Evolutionary conservation across 2,888 invertebrate species (phyloP).

Genomic region (Tridacna gigas): DNA sequence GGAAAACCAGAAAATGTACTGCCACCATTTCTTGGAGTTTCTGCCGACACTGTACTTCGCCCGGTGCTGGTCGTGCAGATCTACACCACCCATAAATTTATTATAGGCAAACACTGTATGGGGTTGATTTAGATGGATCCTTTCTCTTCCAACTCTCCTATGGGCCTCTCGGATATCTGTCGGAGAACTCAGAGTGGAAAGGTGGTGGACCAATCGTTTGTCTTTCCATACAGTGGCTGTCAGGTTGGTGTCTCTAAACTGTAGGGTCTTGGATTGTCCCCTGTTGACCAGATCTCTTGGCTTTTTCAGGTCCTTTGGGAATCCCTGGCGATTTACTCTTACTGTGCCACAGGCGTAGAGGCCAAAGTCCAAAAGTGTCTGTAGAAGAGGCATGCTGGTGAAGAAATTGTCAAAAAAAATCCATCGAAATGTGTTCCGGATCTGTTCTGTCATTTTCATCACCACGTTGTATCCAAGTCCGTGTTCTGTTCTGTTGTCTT

Average conservation of each 20-base stretch:
- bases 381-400: slow-evolving; percentile 27
- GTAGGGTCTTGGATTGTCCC: slow-evolving; percentile 27
- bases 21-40: slow-evolving; percentile 35
- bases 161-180: neutral
- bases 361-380: too few species aligned
- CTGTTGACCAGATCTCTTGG: too few species aligned
- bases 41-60: slow-evolving; percentile 32
- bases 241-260: slow-evolving; percentile 20
- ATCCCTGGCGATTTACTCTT: slow-evolving; percentile 25
- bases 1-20: slow-evolving; percentile 37
- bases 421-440: neutral
- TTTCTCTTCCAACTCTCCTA: slow-evolving; percentile 20
- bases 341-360: slow-evolving; percentile 48
- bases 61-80: slow-evolving; percentile 40
- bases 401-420: slow-evolving; percentile 41
- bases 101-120: slow-evolving; percentile 31
- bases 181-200: slow-evolving; percentile 30
- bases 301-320: slow-evolving; percentile 24
- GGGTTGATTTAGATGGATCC: slow-evolving; percentile 8
- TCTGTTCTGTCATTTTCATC: neutral
- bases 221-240: too few species aligned
- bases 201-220: too few species aligned
- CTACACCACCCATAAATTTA: slow-evolving; percentile 47
- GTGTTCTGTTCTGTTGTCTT: slow-evolving; percentile 17
- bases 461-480: slow-evolving; percentile 44